phyloP scores from a whole-genome alignment of 1,140 invertebrate species.

The Zaprionus camerounensis region DNA sequence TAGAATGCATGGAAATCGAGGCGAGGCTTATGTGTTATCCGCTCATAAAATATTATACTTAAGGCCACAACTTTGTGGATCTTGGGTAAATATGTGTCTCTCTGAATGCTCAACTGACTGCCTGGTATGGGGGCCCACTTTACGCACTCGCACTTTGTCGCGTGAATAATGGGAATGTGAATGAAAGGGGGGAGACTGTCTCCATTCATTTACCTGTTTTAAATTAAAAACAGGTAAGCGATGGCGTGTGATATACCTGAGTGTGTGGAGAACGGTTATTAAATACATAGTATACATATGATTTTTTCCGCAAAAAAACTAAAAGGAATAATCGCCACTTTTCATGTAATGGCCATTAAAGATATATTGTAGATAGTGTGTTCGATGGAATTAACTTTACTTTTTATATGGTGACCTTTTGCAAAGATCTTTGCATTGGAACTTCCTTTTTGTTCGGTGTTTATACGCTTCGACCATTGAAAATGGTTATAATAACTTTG shows the following conservation, averaged over 20 bases:
- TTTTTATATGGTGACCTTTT: not conserved
- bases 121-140: slow-evolving; percentile 23
- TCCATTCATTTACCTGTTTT: slow-evolving; percentile 1
- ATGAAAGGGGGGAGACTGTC: not conserved
- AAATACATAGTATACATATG: not conserved
- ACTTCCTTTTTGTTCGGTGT: not conserved
- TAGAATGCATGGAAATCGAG: slow-evolving; percentile 9
- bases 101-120: slow-evolving; percentile 18
- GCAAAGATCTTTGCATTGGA: not conserved
- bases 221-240: not conserved
- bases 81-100: slow-evolving; percentile 9
- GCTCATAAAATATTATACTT: not conserved
- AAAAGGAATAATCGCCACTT: not conserved
- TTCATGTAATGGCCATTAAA: not conserved
- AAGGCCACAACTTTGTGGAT: slow-evolving; percentile 1
- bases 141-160: slow-evolving; percentile 20
- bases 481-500: too few species aligned
- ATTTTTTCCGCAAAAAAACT: not conserved
- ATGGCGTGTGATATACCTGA: not conserved
- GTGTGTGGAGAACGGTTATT: not conserved
- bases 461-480: too few species aligned
- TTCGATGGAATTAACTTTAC: not conserved
- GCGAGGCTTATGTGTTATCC: not conserved
- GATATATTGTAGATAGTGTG: not conserved
- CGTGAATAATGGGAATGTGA: slow-evolving; percentile 1